Evolutionary conservation across 2,888 invertebrate species (phyloP).

Genomic region (Antheraea assamensis): DNA sequence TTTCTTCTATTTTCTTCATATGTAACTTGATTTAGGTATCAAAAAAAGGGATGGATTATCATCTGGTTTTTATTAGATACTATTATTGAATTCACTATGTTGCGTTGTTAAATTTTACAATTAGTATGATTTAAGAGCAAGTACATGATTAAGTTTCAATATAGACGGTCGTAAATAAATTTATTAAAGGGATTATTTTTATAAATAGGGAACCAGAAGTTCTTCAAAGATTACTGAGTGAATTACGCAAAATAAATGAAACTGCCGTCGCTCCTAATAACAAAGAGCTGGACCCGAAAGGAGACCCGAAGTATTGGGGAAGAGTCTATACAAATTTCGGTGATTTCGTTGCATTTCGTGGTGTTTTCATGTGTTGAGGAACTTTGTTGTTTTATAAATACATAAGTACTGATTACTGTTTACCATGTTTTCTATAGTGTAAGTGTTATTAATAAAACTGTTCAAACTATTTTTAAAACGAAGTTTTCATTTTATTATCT

Average conservation of each 20-base stretch:
- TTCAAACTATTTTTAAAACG: too few species aligned
- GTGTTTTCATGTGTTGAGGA: slow-evolving; percentile 11
- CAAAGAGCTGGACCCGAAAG: slow-evolving; percentile 85
- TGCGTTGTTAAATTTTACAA: too few species aligned
- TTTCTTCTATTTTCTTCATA: too few species aligned
- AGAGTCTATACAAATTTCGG: slow-evolving; percentile 92
- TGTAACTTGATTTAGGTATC: too few species aligned
- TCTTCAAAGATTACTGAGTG: slow-evolving; percentile 75
- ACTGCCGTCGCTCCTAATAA: slow-evolving; percentile 90
- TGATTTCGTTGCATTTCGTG: slow-evolving; percentile 68
- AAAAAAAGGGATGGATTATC: too few species aligned
- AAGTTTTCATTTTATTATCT: too few species aligned
- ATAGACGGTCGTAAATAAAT: too few species aligned
- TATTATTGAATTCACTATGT: too few species aligned
- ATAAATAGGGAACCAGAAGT: slow-evolving; percentile 83
- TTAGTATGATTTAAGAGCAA: too few species aligned
- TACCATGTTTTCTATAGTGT: background rate
- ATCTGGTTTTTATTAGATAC: too few species aligned
- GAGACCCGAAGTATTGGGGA: slow-evolving; percentile 89
- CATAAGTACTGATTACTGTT: background rate
- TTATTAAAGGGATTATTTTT: background rate
- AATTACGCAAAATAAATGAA: slow-evolving; percentile 81
- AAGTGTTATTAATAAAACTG: background rate
- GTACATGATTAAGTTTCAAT: too few species aligned
- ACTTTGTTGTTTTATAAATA: background rate